Percentiles rank a stretch among this genome's conserved stretches.
Evolutionary conservation across 2,888 invertebrate genomes (phyloP).

Genomic region (Apamea sordens): DNA sequence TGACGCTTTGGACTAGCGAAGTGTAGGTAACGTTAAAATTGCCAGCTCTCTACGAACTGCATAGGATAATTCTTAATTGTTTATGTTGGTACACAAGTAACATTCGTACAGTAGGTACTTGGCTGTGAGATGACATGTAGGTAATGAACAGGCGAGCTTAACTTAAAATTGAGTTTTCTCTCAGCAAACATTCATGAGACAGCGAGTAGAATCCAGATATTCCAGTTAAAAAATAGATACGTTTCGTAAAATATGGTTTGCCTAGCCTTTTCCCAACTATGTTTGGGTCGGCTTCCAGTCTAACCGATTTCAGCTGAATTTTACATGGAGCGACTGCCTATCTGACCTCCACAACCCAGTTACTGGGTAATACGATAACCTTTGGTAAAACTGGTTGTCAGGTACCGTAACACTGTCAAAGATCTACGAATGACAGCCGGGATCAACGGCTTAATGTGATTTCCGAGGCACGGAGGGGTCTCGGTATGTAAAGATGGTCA

Average conservation of each 20-base stretch:
- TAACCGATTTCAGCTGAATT: no score
- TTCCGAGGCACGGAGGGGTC: no score
- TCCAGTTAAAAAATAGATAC: not conserved
- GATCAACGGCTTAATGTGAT: no score
- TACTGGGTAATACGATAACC: no score
- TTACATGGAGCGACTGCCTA: no score
- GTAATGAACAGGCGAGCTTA: not conserved
- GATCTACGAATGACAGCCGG: no score
- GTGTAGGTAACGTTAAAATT: slow-evolving; percentile 40
- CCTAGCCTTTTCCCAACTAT: no score
- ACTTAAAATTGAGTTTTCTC: slow-evolving; percentile 9
- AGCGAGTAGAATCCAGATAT: not conserved
- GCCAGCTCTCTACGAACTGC: slow-evolving; percentile 23
- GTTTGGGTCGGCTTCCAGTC: no score
- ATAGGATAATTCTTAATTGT: slow-evolving; percentile 20
- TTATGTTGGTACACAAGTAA: not conserved
- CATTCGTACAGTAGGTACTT: not conserved
- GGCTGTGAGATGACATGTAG: not conserved
- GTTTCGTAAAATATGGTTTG: not conserved
- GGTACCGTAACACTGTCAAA: no score
- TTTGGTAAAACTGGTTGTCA: no score
- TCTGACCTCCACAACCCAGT: no score
- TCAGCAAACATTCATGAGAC: not conserved
- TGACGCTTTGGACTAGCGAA: slow-evolving; percentile 27
- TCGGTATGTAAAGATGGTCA: no score